A percentile compares a stretch with the other conserved stretches of the same genome.
Evolutionary conservation across 2,113 vertebrate genomes (phyloP).

Genomic region (Hippotragus niger): DNA sequence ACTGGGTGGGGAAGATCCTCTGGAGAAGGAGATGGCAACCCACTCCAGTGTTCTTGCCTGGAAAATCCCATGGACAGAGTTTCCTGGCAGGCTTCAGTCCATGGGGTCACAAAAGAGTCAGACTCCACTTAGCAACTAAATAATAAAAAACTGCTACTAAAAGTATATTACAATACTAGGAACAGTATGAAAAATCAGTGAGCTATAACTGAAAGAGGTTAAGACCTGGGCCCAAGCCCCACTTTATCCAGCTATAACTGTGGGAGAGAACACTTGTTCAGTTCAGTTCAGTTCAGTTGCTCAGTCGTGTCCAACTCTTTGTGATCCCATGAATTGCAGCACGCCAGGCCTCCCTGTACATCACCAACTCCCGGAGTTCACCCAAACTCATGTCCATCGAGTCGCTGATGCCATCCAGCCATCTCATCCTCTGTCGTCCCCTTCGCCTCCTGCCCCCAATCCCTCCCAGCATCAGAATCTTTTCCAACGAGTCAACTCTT

Average conservation of each 20-base stretch:
- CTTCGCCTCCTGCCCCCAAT: no score
- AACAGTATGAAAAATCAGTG: background rate
- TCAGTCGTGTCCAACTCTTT: no score
- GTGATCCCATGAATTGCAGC: no score
- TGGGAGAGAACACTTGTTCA: background rate
- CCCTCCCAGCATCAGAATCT: no score
- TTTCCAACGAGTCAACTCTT: no score
- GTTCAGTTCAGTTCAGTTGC: no score
- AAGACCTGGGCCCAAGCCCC: background rate
- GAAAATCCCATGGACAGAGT: background rate
- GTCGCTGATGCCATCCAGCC: no score
- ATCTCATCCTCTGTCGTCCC: no score
- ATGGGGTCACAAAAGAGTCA: background rate
- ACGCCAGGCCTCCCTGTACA: no score
- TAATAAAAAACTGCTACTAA: background rate
- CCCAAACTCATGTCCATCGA: no score
- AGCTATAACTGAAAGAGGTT: background rate
- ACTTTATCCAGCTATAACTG: background rate
- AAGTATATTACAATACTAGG: background rate
- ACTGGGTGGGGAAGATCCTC: background rate
- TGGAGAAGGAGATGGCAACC: background rate
- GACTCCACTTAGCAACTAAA: background rate
- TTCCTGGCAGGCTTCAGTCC: background rate
- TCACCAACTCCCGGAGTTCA: no score
- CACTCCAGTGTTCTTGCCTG: background rate